Conservation (phyloP, 2,113 vertebrate species). For the Forbesichthys papilliferus region DNA sequence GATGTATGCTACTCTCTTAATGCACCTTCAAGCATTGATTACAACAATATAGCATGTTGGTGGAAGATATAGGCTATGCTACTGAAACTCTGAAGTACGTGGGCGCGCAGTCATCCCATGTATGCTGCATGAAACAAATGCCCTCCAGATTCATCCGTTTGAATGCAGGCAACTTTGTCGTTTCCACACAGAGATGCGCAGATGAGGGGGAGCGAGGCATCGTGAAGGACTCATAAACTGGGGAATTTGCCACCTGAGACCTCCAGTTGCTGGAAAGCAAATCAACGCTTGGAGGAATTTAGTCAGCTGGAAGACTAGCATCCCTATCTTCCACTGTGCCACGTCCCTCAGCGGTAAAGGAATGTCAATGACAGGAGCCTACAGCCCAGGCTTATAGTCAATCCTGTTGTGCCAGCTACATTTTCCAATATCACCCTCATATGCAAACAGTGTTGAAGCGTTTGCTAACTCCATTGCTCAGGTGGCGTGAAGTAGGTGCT, state of each 20-base stretch:
- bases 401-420: slow-evolving; percentile 44
- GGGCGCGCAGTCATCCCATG: slow-evolving; percentile 29
- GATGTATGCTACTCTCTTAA: slow-evolving; percentile 46
- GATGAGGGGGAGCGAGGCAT: slow-evolving; percentile 26
- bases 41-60: slow-evolving; percentile 55
- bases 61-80: slow-evolving; percentile 52
- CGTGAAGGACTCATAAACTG: slow-evolving; percentile 57
- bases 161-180: slow-evolving; percentile 38
- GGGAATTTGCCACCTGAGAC: slow-evolving; percentile 74
- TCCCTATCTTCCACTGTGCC: slow-evolving; percentile 52
- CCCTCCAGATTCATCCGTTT: slow-evolving; percentile 42
- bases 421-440: slow-evolving; percentile 37
- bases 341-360: slow-evolving; percentile 53
- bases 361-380: slow-evolving; percentile 55
- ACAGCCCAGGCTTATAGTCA: slow-evolving; percentile 53
- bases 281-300: slow-evolving; percentile 62
- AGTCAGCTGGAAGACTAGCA: slow-evolving; percentile 68
- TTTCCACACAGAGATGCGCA: slow-evolving; percentile 43
- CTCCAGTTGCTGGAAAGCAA: slow-evolving; percentile 62
- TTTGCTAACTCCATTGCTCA: slow-evolving; percentile 43
- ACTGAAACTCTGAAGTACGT: slow-evolving; percentile 39
- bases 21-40: slow-evolving; percentile 60
- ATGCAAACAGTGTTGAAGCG: slow-evolving; percentile 34
- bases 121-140: slow-evolving; percentile 43
- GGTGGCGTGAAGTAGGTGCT: slow-evolving; percentile 5